Conservation (phyloP, 1,140 invertebrate species). For the Diuraphis noxia region DNA sequence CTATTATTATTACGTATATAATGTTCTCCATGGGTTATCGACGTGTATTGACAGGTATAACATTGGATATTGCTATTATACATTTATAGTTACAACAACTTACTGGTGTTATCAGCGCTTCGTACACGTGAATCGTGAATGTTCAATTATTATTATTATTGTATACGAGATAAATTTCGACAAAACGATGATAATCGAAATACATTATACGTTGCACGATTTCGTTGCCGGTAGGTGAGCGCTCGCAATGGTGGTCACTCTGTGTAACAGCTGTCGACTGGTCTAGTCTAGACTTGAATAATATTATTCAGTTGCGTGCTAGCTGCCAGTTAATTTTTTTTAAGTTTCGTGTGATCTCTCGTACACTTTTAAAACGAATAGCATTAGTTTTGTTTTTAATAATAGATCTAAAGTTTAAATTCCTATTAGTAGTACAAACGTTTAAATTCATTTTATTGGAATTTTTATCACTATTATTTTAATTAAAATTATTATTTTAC, state of each 20-base stretch:
- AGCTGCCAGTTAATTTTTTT: conserved; percentile 49
- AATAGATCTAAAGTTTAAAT: conserved; percentile 46
- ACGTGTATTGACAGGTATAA: conserved; percentile 17
- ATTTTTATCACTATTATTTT: conserved; percentile 22
- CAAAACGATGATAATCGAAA: conserved; percentile 38
- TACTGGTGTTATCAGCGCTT: background rate
- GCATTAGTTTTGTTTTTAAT: conserved; percentile 40
- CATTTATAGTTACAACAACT: background rate
- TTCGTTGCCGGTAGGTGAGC: conserved; percentile 22
- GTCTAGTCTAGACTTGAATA: conserved; percentile 54
- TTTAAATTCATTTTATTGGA: background rate
- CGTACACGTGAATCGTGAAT: conserved; percentile 22
- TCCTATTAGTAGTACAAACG: conserved; percentile 41
- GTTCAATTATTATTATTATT: conserved; percentile 39
- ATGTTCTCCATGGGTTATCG: conserved; percentile 37
- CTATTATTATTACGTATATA: background rate
- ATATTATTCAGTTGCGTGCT: conserved; percentile 53
- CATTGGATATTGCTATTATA: background rate
- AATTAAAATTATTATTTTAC: background rate
- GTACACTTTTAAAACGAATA: conserved; percentile 31
- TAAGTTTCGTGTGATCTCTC: conserved; percentile 52
- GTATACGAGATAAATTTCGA: conserved; percentile 44
- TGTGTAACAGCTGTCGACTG: conserved; percentile 48
- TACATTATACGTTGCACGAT: background rate
- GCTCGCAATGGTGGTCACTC: conserved; percentile 49